Conservation (phyloP, 2,797 vertebrate species). For the Channallabes apus region DNA sequence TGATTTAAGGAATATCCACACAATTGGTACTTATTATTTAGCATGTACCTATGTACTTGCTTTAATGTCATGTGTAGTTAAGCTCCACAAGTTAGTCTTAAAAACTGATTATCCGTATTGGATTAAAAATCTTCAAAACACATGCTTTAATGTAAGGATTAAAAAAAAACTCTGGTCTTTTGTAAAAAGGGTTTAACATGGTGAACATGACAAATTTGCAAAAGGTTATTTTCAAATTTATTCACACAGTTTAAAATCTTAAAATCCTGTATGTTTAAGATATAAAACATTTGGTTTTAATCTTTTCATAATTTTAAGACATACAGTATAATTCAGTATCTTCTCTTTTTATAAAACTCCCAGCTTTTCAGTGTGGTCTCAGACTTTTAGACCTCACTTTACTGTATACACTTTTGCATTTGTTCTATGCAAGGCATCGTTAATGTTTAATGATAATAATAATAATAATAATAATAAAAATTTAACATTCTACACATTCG, state of each 20-base stretch:
- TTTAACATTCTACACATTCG: neutral
- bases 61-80: neutral
- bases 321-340: neutral
- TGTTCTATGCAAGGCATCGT: neutral
- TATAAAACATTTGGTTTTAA: neutral
- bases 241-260: neutral
- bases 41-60: neutral
- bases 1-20: neutral
- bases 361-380: neutral
- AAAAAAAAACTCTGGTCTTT: neutral
- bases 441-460: too few relatives aligned
- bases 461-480: too few relatives aligned
- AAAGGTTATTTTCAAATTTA: neutral
- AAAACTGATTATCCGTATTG: neutral
- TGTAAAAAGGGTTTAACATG: neutral
- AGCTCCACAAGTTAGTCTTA: neutral
- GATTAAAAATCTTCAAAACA: neutral
- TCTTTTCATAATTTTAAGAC: neutral
- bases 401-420: neutral
- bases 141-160: neutral
- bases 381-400: neutral
- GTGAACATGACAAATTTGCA: neutral
- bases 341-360: neutral
- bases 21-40: neutral
- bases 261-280: neutral